These are phyloP conservation scores for Caenorhabditis sp. DNA, from an alignment of 2,888 invertebrate species.

Conservation along the genomic window DNA sequence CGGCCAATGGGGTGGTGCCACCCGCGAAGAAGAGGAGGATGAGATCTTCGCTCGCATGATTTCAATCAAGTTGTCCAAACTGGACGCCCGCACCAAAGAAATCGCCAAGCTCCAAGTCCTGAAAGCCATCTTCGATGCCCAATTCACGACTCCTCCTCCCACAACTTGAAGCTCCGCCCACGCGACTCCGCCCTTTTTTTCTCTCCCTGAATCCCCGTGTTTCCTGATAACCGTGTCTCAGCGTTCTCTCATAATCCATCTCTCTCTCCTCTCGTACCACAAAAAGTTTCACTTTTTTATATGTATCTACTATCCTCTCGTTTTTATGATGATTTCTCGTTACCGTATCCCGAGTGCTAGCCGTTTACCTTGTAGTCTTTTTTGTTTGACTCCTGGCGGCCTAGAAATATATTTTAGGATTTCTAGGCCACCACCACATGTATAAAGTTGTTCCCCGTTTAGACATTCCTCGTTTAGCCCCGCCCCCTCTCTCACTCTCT, in stretches of 20 bases:
- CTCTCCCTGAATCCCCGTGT: neutral
- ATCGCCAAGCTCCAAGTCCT: constrained; percentile 63
- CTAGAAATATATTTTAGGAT: neutral
- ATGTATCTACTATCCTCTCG: constrained; percentile 33
- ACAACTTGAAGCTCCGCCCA: constrained; percentile 22
- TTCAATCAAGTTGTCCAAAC: constrained; percentile 60
- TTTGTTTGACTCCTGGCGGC: constrained; percentile 28
- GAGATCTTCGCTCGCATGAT: constrained; percentile 70
- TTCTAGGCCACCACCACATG: neutral
- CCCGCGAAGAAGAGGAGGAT: constrained; percentile 71
- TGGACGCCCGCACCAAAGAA: constrained; percentile 65
- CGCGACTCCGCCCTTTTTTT: neutral
- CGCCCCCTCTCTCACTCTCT: neutral
- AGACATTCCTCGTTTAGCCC: constrained; percentile 60
- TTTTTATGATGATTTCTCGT: constrained; percentile 1
- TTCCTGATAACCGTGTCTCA: no score
- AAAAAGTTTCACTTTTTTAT: constrained; percentile 50
- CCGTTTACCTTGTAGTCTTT: constrained; percentile 38
- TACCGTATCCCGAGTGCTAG: constrained; percentile 47
- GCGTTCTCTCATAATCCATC: constrained; percentile 37
- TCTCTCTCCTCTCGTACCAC: neutral
- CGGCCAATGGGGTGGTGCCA: constrained; percentile 43
- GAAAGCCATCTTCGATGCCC: constrained; percentile 65
- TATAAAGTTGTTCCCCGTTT: constrained; percentile 23
- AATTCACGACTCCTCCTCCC: constrained; percentile 33